Evolutionary conservation across 2,888 invertebrate genomes (phyloP).

Genomic region (Aromia moschata): DNA sequence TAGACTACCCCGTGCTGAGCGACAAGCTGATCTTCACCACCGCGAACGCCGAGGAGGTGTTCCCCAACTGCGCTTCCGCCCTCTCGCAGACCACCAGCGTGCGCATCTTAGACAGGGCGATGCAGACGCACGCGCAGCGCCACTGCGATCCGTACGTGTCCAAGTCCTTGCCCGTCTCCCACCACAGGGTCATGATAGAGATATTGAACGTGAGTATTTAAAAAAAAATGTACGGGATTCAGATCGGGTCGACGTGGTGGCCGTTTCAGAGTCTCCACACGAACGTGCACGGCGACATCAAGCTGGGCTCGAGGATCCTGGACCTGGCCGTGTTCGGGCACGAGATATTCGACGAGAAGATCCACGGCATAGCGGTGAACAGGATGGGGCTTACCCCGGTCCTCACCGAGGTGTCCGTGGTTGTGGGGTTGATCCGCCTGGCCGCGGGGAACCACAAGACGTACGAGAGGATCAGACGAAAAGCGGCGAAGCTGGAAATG

Average conservation of each 20-base stretch:
- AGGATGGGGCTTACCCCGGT: constrained; percentile 60
- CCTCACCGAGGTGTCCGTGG: constrained; percentile 35
- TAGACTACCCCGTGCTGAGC: constrained; percentile 74
- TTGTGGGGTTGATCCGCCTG: constrained; percentile 49
- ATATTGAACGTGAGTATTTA: constrained; percentile 50
- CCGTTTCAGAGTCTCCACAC: constrained; percentile 64
- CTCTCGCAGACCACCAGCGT: constrained; percentile 40
- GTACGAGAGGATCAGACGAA: constrained; percentile 24
- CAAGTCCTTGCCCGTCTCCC: constrained; percentile 43
- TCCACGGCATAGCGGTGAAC: constrained; percentile 63
- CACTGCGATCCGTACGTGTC: constrained; percentile 37
- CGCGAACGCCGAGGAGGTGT: constrained; percentile 78
- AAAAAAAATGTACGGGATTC: background rate
- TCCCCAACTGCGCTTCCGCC: constrained; percentile 57
- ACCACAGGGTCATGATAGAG: constrained; percentile 58
- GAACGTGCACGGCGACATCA: constrained; percentile 61
- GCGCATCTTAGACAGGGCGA: constrained; percentile 34
- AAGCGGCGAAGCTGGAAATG: constrained; percentile 54
- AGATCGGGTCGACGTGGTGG: background rate
- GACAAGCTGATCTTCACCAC: constrained; percentile 74
- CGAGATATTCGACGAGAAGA: constrained; percentile 67
- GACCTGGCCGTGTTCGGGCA: constrained; percentile 73
- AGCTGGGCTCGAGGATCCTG: constrained; percentile 64
- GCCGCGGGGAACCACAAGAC: constrained; percentile 25
- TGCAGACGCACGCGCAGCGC: constrained; percentile 34